These are phyloP conservation scores for Leucoptera coffeella DNA, from an alignment of 2,888 invertebrate species.

Conservation along the genomic window DNA sequence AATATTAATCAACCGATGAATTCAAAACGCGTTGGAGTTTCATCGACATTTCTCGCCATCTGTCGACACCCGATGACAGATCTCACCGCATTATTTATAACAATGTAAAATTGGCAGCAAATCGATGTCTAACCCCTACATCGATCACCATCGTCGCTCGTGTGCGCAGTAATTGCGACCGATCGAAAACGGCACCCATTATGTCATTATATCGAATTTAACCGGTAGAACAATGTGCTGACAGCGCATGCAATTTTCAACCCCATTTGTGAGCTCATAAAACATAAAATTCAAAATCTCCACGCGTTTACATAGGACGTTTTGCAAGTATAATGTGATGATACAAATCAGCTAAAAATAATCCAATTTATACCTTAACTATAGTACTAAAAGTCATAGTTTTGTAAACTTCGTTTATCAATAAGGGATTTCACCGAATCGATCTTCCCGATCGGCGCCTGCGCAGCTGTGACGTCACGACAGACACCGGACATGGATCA, in stretches of 20 bases:
- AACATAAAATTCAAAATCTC: too few relatives aligned
- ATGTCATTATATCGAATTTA: conserved; percentile 32
- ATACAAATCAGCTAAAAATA: too few relatives aligned
- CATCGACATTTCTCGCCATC: too few relatives aligned
- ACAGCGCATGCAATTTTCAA: conserved; percentile 7
- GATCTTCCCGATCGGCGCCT: conserved; percentile 26
- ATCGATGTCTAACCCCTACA: conserved; percentile 48
- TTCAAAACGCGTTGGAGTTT: too few relatives aligned
- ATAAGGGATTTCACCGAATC: too few relatives aligned
- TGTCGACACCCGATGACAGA: conserved; percentile 29
- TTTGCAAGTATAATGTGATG: too few relatives aligned
- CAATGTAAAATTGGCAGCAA: conserved; percentile 48
- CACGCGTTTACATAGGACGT: too few relatives aligned
- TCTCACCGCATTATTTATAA: conserved; percentile 28
- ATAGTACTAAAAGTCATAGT: too few relatives aligned
- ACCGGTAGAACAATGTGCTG: conserved; percentile 34
- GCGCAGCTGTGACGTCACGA: conserved; percentile 22
- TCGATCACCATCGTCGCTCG: conserved; percentile 54
- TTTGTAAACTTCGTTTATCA: too few relatives aligned
- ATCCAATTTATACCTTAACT: too few relatives aligned
- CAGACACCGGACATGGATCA: neutral
- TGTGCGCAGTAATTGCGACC: conserved; percentile 50
- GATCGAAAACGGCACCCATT: conserved; percentile 46
- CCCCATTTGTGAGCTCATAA: too few relatives aligned
- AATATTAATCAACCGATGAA: too few relatives aligned